Evolutionary conservation across 2,113 vertebrate genomes (phyloP).

Genomic region (Stegostoma tigrinum): DNA sequence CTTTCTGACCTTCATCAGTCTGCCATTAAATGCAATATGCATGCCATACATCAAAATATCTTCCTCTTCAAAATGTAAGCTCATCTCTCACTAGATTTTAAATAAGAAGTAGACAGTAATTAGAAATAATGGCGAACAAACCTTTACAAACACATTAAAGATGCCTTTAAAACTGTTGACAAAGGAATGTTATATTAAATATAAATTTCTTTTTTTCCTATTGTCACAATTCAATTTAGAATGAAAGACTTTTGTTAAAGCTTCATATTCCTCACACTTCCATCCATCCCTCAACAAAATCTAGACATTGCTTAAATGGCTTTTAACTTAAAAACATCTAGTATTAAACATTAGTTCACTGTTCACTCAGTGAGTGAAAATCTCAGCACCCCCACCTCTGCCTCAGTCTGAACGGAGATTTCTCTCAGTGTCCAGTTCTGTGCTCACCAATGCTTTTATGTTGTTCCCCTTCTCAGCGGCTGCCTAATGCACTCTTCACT

Average conservation of each 20-base stretch:
- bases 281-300: neutral
- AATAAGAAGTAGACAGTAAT: neutral
- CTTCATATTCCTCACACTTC: neutral
- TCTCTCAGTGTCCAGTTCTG: neutral
- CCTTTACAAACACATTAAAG: neutral
- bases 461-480: neutral
- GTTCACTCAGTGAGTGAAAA: neutral
- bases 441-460: neutral
- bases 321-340: neutral
- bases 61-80: neutral
- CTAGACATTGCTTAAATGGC: neutral
- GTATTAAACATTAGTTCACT: neutral
- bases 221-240: neutral
- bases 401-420: neutral
- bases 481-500: neutral
- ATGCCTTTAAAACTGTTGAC: neutral
- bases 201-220: neutral
- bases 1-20: slow-evolving; percentile 9
- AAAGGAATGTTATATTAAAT: neutral
- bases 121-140: neutral
- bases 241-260: neutral
- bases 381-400: neutral
- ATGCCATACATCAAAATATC: neutral
- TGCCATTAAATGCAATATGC: neutral
- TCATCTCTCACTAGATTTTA: neutral